Evolutionary conservation across 2,888 invertebrate species (phyloP), one percentile per base, ranked within the genome.

Genomic region (Aproaerema taeniolella): DNA sequence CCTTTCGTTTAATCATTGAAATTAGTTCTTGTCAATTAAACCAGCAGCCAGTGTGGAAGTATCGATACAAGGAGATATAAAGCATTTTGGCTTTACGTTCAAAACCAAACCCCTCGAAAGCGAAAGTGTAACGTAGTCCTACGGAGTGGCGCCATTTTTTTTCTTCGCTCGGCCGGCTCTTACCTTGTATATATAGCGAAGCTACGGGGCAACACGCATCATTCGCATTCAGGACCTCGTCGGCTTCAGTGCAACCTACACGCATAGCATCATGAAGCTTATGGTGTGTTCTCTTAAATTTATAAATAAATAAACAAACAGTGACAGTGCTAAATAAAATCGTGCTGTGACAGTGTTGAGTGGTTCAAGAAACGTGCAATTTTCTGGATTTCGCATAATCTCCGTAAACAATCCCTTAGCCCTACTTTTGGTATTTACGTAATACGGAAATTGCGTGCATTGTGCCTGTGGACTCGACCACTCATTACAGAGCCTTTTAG

Each of bases 41-140:
- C 20, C 20, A 20, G n/a, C n/a, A 20, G 8, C 20, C 20, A 20
- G 20, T 8, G 5, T 20, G 20, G 5, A 20, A 8, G 8, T 20
- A 61, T 61, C 35, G 40, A 26, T 37, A 37, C 41, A 47, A 54
- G 55, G 63, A 61, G 63, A 75, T 77, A 78, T 81, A 69, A 79
- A 78, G 66, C 79, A 70, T 66, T 78, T 76, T 55, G 73, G 66
- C 54, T 65, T 47, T 47, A 49, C 63, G 61, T 48, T 64, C 58
- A 56, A 54, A 55, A 58, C 63, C 59, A 53, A 71, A 69, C 75
- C 78, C 82, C 76, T 76, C 71, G 61, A 82, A 75, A 83, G 87
- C 87, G 87, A 87, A 87, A 87, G 87, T 87, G 69, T 82, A 79
- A 61, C 78, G 69, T 74, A 67, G 82, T 82, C 85, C 85, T 83